Conservation (phyloP, 2,888 invertebrate species). For the Cheilosia scutellata region DNA sequence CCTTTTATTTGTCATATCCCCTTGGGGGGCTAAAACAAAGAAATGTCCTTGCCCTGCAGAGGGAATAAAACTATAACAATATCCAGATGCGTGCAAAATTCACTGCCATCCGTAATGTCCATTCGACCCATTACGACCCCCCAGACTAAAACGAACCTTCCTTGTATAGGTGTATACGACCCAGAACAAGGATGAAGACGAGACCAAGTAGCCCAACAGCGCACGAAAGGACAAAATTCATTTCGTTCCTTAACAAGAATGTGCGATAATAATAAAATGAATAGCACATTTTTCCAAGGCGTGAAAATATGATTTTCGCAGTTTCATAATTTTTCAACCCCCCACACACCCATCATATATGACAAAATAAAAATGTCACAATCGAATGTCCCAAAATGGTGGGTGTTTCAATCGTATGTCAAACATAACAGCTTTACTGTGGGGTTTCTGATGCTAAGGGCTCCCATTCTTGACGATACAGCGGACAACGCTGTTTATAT, state of each 20-base stretch:
- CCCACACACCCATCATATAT: too few relatives aligned
- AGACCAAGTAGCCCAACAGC: not conserved
- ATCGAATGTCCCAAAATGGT: conserved; percentile 50
- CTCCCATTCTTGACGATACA: conserved; percentile 61
- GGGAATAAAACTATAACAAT: conserved; percentile 46
- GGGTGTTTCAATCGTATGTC: conserved; percentile 72
- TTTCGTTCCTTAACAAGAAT: conserved; percentile 71
- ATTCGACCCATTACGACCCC: conserved; percentile 65
- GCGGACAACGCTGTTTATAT: conserved; percentile 52
- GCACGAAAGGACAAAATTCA: conserved; percentile 56
- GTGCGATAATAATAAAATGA: conserved; percentile 76
- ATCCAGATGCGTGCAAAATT: conserved; percentile 71
- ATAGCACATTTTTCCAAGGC: conserved; percentile 70
- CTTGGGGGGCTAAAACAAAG: conserved; percentile 19
- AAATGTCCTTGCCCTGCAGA: conserved; percentile 10
- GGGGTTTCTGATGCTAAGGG: conserved; percentile 28
- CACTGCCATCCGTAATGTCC: conserved; percentile 67
- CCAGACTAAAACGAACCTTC: conserved; percentile 29
- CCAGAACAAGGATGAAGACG: conserved; percentile 2
- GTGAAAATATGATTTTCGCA: conserved; percentile 75
- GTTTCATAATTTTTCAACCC: conserved; percentile 68
- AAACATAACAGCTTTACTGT: conserved; percentile 67
- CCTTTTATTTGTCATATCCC: conserved; percentile 40
- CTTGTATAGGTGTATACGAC: not conserved
- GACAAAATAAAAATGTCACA: conserved; percentile 59